phyloP scores from a whole-genome alignment of 2,113 vertebrate species.

The Panthera tigris region DNA sequence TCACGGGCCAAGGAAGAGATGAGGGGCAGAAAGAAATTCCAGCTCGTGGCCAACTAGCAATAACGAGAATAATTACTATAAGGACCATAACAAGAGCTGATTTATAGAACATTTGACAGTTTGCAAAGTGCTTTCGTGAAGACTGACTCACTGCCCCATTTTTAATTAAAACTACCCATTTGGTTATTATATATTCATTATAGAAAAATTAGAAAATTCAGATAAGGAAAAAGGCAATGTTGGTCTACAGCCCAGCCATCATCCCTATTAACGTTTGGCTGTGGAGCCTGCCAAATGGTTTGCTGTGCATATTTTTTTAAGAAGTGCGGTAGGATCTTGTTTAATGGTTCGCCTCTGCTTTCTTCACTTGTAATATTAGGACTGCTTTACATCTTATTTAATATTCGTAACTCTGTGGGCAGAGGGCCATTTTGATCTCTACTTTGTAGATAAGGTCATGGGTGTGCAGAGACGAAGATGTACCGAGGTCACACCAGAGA shows the following conservation, averaged over 20 bases:
- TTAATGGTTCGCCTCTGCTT: neutral
- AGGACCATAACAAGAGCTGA: neutral
- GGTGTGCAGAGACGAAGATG: neutral
- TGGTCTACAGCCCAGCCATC: neutral
- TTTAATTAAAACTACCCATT: conserved; percentile 52
- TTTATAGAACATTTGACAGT: neutral
- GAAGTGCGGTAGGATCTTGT: neutral
- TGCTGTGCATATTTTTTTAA: neutral
- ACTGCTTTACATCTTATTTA: neutral
- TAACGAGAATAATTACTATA: neutral
- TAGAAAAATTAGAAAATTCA: neutral
- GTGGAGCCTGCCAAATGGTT: neutral
- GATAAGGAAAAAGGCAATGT: neutral
- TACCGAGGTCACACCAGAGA: neutral
- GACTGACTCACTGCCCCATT: neutral
- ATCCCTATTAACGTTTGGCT: neutral
- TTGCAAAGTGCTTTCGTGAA: neutral
- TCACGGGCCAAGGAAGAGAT: neutral
- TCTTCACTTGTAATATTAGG: neutral
- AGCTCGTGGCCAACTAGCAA: fast-evolving
- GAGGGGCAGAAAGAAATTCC: neutral
- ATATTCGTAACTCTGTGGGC: neutral
- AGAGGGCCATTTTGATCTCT: neutral
- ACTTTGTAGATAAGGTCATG: neutral
- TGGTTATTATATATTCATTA: conserved; percentile 44